phyloP scores from a whole-genome alignment of 1,140 invertebrate species.

The Drosophila trapezifrons region DNA sequence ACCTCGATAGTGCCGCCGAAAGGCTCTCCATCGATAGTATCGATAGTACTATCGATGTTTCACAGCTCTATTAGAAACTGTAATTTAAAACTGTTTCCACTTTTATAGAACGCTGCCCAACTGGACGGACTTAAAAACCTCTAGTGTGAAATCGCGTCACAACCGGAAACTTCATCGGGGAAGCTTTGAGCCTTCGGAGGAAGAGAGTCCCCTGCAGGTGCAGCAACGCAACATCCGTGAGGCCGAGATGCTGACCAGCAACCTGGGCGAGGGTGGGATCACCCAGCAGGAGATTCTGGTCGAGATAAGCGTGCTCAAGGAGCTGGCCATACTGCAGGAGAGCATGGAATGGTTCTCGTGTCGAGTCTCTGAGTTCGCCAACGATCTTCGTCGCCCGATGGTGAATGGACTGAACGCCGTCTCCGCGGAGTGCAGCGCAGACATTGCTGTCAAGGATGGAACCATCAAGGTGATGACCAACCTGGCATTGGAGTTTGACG shows the following conservation, averaged over 20 bases:
- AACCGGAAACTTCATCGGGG: conserved; percentile 72
- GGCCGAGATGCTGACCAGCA: conserved; percentile 95
- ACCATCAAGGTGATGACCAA: conserved; percentile 85
- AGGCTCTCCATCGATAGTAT: too few relatives aligned
- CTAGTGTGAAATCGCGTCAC: conserved; percentile 83
- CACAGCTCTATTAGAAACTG: too few relatives aligned
- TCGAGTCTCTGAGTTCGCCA: conserved; percentile 85
- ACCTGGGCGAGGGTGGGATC: conserved; percentile 93
- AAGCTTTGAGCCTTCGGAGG: conserved; percentile 86
- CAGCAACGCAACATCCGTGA: conserved; percentile 93
- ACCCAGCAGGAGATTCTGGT: conserved; percentile 92
- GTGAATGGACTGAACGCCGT: conserved; percentile 68
- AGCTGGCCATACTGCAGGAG: conserved; percentile 95
- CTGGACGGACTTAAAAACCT: conserved; percentile 90
- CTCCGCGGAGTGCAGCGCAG: conserved; percentile 55
- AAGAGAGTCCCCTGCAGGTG: conserved; percentile 91
- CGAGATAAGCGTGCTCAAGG: conserved; percentile 90
- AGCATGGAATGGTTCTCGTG: conserved; percentile 93
- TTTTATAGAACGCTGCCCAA: conserved; percentile 90
- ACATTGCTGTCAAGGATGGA: conserved; percentile 80
- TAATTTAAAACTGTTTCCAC: not conserved
- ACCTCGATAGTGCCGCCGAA: too few relatives aligned
- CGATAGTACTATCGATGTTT: too few relatives aligned
- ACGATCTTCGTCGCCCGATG: conserved; percentile 84
- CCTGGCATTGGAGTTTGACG: conserved; percentile 92